Percentiles rank a stretch among this genome's conserved stretches.
These are phyloP conservation scores for Rhyacichthys aspro DNA, from an alignment of 2,797 vertebrate species.

Conservation along the genomic window DNA sequence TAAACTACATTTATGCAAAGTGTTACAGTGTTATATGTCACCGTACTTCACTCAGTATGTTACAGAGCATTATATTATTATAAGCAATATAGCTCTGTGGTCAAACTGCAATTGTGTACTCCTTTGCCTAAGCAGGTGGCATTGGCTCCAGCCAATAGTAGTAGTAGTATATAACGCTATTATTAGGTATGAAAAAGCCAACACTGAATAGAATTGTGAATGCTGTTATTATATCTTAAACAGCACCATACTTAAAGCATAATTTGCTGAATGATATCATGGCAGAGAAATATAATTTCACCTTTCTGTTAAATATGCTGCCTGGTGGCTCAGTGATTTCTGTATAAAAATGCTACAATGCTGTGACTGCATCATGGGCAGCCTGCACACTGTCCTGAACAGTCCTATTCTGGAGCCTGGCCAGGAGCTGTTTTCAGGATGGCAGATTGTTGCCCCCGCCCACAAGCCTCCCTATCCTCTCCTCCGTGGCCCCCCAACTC, in stretches of 20 bases:
- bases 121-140: too few relatives aligned
- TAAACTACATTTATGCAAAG: too few relatives aligned
- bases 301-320: neutral
- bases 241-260: neutral
- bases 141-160: too few relatives aligned
- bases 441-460: conserved; percentile 59
- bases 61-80: too few relatives aligned
- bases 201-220: neutral
- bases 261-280: conserved; percentile 6
- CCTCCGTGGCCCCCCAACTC: neutral
- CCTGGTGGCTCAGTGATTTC: neutral
- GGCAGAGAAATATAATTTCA: conserved; percentile 1
- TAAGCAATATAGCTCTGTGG: too few relatives aligned
- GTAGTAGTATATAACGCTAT: too few relatives aligned
- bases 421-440: conserved; percentile 33
- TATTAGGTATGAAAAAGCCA: too few relatives aligned
- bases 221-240: conserved; percentile 4
- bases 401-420: conserved; percentile 14
- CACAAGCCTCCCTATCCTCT: conserved; percentile 10
- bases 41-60: too few relatives aligned
- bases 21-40: too few relatives aligned
- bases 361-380: conserved; percentile 12
- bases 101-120: too few relatives aligned
- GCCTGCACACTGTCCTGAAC: conserved; percentile 18
- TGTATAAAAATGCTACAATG: neutral